Percentiles rank a stretch among this genome's conserved stretches.
These are phyloP conservation scores for Peromyscus attwateri DNA, from an alignment of 2,797 vertebrate species.

Conservation along the genomic window DNA sequence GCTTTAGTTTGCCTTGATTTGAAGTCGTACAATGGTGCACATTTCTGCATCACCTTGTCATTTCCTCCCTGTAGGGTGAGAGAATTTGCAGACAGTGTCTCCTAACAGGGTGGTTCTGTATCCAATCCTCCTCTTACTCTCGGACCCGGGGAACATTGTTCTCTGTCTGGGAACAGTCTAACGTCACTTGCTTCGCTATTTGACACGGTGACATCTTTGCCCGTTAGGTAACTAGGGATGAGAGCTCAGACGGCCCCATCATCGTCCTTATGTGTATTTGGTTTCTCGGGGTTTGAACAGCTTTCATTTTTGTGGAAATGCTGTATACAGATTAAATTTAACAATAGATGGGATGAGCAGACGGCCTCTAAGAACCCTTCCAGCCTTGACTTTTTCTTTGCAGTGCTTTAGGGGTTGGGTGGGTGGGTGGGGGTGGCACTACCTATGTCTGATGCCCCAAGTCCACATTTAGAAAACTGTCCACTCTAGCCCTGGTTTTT, in stretches of 20 bases:
- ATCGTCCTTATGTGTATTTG: background rate
- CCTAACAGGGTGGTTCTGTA: background rate
- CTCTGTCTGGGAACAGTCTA: background rate
- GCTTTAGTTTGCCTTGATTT: background rate
- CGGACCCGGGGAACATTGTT: background rate
- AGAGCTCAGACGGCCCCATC: fast-evolving
- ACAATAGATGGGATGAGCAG: background rate
- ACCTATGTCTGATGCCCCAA: background rate
- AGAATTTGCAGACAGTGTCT: background rate
- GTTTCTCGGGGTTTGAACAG: background rate
- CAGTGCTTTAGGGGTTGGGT: background rate
- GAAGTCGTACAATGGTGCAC: background rate
- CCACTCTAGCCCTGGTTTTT: background rate
- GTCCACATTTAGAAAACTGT: background rate
- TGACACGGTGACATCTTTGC: background rate
- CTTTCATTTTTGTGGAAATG: background rate
- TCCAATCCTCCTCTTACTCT: background rate
- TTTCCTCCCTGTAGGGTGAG: background rate
- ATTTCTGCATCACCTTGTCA: background rate
- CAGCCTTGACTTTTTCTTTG: background rate
- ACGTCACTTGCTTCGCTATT: background rate
- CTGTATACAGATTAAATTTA: background rate
- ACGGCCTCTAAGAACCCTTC: background rate
- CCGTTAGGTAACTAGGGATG: background rate
- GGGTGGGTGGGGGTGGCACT: background rate